Evolutionary conservation across 2,888 invertebrate species (phyloP), one percentile per base, ranked within the genome.

Genomic region (Oscheius myriophilus): DNA sequence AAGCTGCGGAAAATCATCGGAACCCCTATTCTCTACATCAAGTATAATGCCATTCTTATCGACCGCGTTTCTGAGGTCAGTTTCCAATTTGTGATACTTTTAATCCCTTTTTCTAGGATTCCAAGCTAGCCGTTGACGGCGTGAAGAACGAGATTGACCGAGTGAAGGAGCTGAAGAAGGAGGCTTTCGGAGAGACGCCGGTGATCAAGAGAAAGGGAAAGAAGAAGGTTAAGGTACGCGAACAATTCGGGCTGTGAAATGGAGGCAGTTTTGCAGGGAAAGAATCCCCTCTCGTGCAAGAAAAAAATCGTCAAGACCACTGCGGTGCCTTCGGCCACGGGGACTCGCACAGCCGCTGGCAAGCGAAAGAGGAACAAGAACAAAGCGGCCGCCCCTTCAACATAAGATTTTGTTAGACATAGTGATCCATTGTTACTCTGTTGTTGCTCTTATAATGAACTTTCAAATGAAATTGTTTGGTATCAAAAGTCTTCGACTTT

Each of bases 271-370:
- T 53, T 67, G 12, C 43, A 70, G 55, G 83, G 85, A 7, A 80
- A 76, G 18, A 86, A 85, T 75, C 85, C 85, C n/a, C 66, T 86
- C 46, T 79, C 82, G 12, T 84, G 84, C 63, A 86, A 83, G 71
- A 85, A 83, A 73, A 84, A 82, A 67, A 73, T 76, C 46, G 67
- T 72, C 72, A 76, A 75, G 57, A 16, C 26, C n/a, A 18, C 25
- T 26, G 62, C 63, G 14, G 21, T 45, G 1, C 58, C 57, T 26
- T 67, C 57, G 58, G n/a, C 45, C 23, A 70, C 73, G n/a, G 73
- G 69, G 23, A 69, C 68, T 18, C 45, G 70, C 18, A 78, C 78
- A 14, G 65, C 69, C 7, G 57, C 68, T 11, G 78, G 78, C 26
- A 78, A 76, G 57, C 49, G 75, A 57, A 75, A 68, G 59, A 39